A percentile compares a stretch with the other conserved stretches of the same genome.
Evolutionary conservation across 2,888 invertebrate genomes (phyloP).

Genomic region (Salpingus planirostris): DNA sequence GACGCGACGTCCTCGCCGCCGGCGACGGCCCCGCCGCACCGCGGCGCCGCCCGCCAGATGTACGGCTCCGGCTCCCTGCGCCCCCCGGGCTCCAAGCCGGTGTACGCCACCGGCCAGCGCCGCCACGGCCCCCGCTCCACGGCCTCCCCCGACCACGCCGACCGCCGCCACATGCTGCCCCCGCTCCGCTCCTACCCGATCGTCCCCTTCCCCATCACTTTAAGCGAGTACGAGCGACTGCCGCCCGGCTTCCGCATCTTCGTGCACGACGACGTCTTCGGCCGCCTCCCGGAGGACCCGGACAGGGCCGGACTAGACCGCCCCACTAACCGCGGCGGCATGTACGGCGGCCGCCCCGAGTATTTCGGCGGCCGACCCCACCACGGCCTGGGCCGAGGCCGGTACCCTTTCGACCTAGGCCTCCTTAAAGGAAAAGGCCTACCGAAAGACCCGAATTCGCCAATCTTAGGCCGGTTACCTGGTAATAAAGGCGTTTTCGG

Average conservation of each 20-base stretch:
- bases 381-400: conserved; percentile 16
- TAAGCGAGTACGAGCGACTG: conserved; percentile 21
- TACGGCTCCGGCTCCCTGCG: conserved; percentile 48
- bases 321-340: conserved; percentile 22
- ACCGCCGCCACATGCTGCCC: conserved; percentile 11
- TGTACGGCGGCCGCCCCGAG: conserved; percentile 34
- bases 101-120: conserved; percentile 32
- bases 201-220: conserved; percentile 21
- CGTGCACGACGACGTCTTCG: conserved; percentile 10
- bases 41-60: conserved; percentile 49
- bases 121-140: conserved; percentile 39
- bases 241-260: conserved; percentile 20
- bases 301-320: conserved; percentile 8
- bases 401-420: conserved; percentile 27
- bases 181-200: conserved; percentile 17
- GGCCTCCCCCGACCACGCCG: conserved; percentile 24
- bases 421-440: conserved; percentile 27
- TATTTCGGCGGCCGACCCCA: conserved; percentile 31
- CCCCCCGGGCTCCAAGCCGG: conserved; percentile 41
- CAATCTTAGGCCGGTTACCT: too few species aligned
- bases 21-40: conserved; percentile 43
- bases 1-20: conserved; percentile 25
- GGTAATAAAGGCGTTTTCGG: too few species aligned
- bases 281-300: conserved; percentile 2
- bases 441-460: too few species aligned